These are phyloP conservation scores for Pelmatolapia mariae DNA, from an alignment of 2,113 vertebrate genomes.

Conservation along the genomic window DNA sequence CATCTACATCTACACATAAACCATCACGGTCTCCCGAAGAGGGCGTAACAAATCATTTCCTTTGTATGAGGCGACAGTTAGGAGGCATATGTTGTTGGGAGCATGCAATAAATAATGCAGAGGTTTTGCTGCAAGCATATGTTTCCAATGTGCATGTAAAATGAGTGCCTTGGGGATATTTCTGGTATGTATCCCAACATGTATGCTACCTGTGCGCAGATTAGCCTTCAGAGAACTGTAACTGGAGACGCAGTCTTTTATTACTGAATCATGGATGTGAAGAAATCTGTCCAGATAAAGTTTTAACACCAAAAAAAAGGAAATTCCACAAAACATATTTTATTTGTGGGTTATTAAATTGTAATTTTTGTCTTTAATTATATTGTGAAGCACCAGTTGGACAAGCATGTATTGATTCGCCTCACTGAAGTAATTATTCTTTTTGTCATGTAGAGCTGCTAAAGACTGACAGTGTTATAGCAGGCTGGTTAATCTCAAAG, in stretches of 20 bases:
- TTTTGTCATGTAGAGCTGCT: not conserved
- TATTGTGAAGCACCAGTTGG: not conserved
- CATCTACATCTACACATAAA: not conserved
- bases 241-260: not conserved
- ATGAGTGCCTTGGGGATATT: not conserved
- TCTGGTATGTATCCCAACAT: not conserved
- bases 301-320: not conserved
- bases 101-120: constrained; percentile 37
- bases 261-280: not conserved
- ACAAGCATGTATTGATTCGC: accelerated
- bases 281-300: not conserved
- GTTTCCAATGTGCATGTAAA: not conserved
- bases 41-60: not conserved
- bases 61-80: not conserved
- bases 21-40: not conserved
- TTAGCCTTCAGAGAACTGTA: not conserved
- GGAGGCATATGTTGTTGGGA: not conserved
- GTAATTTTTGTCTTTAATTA: accelerated
- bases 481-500: not conserved
- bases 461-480: not conserved
- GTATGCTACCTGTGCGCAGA: not conserved
- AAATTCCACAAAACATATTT: not conserved
- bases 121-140: not conserved
- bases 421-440: not conserved
- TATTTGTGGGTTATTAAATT: not conserved